Evolutionary conservation across 2,113 vertebrate species (phyloP).

Genomic region (Brachyistius frenatus): DNA sequence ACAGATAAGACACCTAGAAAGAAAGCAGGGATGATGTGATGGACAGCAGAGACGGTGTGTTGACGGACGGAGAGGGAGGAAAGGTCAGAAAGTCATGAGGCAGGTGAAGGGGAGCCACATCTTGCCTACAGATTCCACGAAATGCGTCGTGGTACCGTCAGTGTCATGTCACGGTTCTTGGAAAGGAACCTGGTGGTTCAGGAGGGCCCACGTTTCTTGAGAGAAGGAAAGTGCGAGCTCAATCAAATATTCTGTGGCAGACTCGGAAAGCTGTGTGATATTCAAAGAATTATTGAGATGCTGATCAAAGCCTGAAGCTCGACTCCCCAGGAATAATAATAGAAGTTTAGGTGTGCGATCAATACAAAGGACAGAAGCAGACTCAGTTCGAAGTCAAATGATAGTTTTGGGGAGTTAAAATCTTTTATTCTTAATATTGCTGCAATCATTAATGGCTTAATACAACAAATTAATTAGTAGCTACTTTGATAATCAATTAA

Average conservation of each 20-base stretch:
- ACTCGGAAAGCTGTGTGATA: background rate
- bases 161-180: background rate
- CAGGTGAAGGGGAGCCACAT: conserved; percentile 17
- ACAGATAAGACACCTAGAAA: conserved; percentile 55
- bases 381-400: background rate
- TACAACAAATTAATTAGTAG: background rate
- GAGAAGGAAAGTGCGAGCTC: background rate
- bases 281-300: conserved; percentile 15
- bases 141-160: background rate
- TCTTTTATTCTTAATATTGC: background rate
- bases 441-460: background rate
- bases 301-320: conserved; percentile 25
- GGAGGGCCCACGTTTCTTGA: conserved; percentile 1
- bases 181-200: background rate
- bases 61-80: conserved; percentile 5
- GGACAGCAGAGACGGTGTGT: conserved; percentile 1
- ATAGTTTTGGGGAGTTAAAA: background rate
- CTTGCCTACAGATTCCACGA: conserved; percentile 3
- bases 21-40: conserved; percentile 26
- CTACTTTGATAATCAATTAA: background rate
- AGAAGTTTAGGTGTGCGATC: conserved; percentile 1
- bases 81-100: conserved; percentile 8
- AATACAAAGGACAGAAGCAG: conserved; percentile 10
- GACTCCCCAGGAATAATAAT: conserved; percentile 30
- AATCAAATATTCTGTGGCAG: conserved; percentile 16